These are phyloP conservation scores for Trachymyrmex cornetzi DNA, from an alignment of 1,140 invertebrate species.

Conservation along the genomic window DNA sequence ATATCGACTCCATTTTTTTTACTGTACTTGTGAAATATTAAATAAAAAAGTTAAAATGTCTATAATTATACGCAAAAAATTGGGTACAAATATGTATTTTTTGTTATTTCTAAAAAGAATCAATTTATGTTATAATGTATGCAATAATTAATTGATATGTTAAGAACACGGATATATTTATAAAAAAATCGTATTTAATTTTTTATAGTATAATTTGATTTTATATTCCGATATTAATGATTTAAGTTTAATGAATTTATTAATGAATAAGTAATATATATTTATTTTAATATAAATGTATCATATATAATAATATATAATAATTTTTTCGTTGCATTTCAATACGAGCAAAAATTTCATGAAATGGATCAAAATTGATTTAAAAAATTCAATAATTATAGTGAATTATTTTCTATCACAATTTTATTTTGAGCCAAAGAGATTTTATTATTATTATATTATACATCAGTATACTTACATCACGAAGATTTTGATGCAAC, in stretches of 20 bases:
- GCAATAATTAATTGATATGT: background rate
- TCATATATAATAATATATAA: background rate
- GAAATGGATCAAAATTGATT: conserved; percentile 27
- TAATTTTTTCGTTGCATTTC: background rate
- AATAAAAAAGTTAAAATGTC: background rate
- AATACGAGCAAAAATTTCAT: background rate
- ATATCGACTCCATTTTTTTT: background rate
- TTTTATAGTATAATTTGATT: background rate
- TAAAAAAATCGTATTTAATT: background rate
- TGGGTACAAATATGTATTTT: background rate
- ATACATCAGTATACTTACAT: conserved; percentile 42
- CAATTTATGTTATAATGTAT: background rate
- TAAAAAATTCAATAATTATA: conserved; percentile 1
- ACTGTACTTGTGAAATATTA: background rate
- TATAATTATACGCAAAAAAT: background rate
- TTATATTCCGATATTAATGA: background rate
- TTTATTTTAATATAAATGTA: background rate
- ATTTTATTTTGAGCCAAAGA: background rate
- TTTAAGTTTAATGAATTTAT: background rate
- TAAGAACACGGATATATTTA: background rate
- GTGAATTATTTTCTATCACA: conserved; percentile 12
- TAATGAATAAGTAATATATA: background rate
- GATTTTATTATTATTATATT: conserved; percentile 23
- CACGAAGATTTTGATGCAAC: conserved; percentile 36
- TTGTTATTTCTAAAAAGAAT: background rate